Evolutionary conservation across 2,113 vertebrate genomes (phyloP).

Genomic region (Heterotilapia buettikoferi): DNA sequence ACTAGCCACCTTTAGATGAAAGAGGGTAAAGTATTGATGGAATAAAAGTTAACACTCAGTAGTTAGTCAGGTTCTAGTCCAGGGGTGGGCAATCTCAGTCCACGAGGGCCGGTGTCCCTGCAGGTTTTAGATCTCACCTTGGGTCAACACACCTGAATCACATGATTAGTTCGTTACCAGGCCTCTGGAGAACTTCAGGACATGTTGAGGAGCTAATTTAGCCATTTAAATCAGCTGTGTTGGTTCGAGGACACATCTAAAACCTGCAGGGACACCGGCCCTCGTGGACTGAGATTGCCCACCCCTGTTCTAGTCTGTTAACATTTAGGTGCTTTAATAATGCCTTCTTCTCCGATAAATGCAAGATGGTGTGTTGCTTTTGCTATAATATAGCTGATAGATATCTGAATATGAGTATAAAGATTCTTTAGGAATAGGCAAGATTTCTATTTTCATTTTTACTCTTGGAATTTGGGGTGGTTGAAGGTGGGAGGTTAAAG

Average conservation of each 20-base stretch:
- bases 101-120: too few relatives aligned
- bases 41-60: background rate
- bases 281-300: too few relatives aligned
- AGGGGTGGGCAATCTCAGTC: too few relatives aligned
- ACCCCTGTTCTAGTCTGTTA: background rate
- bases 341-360: background rate
- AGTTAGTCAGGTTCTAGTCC: background rate
- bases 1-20: background rate
- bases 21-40: background rate
- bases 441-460: background rate
- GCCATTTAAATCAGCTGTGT: too few relatives aligned
- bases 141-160: too few relatives aligned
- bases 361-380: background rate
- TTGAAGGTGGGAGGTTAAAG: background rate
- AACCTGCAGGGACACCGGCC: too few relatives aligned
- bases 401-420: background rate
- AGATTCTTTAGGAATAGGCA: background rate
- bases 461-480: background rate
- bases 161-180: too few relatives aligned
- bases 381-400: background rate
- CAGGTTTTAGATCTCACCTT: too few relatives aligned
- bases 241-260: too few relatives aligned
- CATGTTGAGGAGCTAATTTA: too few relatives aligned
- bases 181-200: too few relatives aligned
- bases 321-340: background rate